A percentile compares a stretch with the other conserved stretches of the same genome.
phyloP scores from a whole-genome alignment of 2,113 vertebrate genomes.

The Pachypanchax playfairii region DNA sequence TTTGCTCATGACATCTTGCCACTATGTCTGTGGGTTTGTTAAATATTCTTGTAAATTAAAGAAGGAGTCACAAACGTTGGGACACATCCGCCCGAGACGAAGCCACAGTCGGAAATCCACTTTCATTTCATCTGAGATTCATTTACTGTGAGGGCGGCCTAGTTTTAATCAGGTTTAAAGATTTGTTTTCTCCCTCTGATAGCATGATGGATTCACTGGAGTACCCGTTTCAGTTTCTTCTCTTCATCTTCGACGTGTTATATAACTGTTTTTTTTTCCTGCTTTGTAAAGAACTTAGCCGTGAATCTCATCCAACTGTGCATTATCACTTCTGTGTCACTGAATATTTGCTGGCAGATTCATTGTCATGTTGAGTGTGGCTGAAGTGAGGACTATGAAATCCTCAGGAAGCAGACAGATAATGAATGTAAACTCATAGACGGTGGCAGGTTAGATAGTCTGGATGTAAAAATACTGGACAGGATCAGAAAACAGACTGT shows the following conservation, averaged over 20 bases:
- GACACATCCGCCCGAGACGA: too few relatives aligned
- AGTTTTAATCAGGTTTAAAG: constrained; percentile 50
- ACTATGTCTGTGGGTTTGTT: too few relatives aligned
- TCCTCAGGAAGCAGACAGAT: background rate
- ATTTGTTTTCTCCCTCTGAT: background rate
- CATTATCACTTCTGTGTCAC: constrained; percentile 38
- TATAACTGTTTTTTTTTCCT: constrained; percentile 42
- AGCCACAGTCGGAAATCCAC: too few relatives aligned
- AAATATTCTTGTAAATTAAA: too few relatives aligned
- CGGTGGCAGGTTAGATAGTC: background rate
- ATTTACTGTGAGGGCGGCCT: constrained; percentile 8
- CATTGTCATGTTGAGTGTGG: background rate
- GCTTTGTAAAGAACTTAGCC: constrained; percentile 38
- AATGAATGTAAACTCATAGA: too few relatives aligned
- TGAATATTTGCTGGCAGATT: constrained; percentile 19
- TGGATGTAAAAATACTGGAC: too few relatives aligned
- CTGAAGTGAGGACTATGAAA: background rate
- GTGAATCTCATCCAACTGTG: constrained; percentile 39
- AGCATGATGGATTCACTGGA: background rate
- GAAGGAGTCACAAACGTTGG: too few relatives aligned
- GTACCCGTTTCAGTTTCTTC: constrained; percentile 36
- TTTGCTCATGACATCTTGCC: too few relatives aligned
- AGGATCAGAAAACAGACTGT: too few relatives aligned
- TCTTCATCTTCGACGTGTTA: constrained; percentile 40
- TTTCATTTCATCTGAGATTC: background rate